Evolutionary conservation across 2,888 invertebrate genomes (phyloP), one percentile per base, ranked within the genome.

Genomic region (Falcaria lacertinaria): DNA sequence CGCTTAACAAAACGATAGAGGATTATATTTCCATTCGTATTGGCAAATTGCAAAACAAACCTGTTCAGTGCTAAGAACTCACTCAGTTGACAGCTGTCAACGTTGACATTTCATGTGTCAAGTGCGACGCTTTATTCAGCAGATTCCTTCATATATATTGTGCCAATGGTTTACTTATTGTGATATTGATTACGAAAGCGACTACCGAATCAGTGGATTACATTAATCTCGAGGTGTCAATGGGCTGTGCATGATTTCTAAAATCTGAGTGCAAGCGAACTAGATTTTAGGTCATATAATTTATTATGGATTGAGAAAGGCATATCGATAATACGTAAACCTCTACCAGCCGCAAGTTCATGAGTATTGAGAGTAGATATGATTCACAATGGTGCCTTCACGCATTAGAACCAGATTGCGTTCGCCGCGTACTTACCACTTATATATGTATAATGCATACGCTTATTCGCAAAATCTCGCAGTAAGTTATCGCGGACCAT

Each of bases 161-260:
- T 69, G 75, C 74, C 70, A 75, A 78, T 80, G 77, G 75, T 79
- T 72, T 74, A 74, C 62, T 48, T 69, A 75, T 75, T 87, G 87
- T 87, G 87, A 88, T 88, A 88, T 82, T 67, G 76, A 69, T 69
- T 70, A 76, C 73, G 71, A 60, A 54, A 50, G 52, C 57, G 60
- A 52, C 57, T 50, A 45, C 57, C 56, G 53, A 59, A 44, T 43
- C 47, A 43, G 57, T 57, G 48, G 68, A 53, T 70, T 69, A 69
- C 60, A 64, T 67, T 69, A 69, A 68, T 66, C 67, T 57, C 53
- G 52, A 48, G 60, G 51, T 43, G 57, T 57, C 54, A 45, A 45
- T 57, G 59, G 70, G 73, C 74, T 74, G 74, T 76, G 73, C 58
- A 54, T 57, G 60, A 50, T 60, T 62, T 60, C 57, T 61, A 60